These are phyloP conservation scores for Agonopterix subpropinquella DNA, from an alignment of 2,888 invertebrate species.

Conservation along the genomic window DNA sequence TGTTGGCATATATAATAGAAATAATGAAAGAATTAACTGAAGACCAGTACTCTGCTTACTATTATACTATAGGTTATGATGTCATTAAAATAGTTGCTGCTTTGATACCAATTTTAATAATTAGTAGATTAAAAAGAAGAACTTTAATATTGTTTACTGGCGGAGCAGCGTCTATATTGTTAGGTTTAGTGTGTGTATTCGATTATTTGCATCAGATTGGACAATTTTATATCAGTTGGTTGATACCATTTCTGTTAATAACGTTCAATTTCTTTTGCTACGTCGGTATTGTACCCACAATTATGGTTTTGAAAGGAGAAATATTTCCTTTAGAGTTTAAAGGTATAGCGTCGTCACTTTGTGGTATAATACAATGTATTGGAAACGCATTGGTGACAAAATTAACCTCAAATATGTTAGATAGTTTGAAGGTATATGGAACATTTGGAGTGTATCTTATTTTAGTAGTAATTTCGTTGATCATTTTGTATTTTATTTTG, in stretches of 20 bases:
- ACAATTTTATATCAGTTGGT: background rate
- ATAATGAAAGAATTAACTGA: conserved; percentile 1
- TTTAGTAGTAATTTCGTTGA: background rate
- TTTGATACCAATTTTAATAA: background rate
- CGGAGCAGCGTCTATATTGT: background rate
- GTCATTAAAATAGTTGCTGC: background rate
- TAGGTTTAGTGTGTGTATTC: background rate
- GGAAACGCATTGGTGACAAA: background rate
- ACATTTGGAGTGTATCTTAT: conserved; percentile 2
- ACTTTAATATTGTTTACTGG: background rate
- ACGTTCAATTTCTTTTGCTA: background rate
- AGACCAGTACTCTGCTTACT: background rate
- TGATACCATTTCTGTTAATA: background rate
- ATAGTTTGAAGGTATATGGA: background rate
- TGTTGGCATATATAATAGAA: background rate
- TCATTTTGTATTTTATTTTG: background rate
- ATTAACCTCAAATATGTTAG: conserved; percentile 1
- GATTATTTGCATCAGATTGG: background rate
- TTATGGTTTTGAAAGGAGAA: background rate
- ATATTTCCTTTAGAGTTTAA: conserved; percentile 3
- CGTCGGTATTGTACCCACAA: background rate
- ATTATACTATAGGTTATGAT: background rate
- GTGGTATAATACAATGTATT: background rate
- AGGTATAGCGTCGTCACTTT: background rate
- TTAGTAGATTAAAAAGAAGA: background rate